phyloP scores from a whole-genome alignment of 2,888 invertebrate genomes.

The Lycia hirtaria region DNA sequence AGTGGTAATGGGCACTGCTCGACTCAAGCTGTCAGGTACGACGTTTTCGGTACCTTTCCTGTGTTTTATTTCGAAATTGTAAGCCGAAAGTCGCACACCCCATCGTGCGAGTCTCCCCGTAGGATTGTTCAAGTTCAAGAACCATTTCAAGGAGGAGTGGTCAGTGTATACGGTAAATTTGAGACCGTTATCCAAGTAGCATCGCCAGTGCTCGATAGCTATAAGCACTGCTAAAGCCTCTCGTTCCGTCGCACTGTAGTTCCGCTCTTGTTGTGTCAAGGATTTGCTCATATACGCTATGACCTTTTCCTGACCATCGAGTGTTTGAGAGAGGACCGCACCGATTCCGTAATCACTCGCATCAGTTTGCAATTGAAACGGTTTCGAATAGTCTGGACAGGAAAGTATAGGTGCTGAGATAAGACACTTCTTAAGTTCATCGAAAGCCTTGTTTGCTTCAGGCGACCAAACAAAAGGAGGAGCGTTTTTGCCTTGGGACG shows the following conservation, averaged over 20 bases:
- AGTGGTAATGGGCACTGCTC: neutral
- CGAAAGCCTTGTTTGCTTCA: constrained; percentile 41
- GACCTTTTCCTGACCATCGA: constrained; percentile 3
- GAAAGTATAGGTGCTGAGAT: no score
- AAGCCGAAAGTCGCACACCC: constrained; percentile 19
- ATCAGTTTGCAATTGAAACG: constrained; percentile 32
- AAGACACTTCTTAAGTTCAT: no score
- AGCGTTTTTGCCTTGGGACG: constrained; percentile 36
- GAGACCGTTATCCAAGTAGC: constrained; percentile 19
- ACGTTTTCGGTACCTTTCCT: constrained; percentile 11
- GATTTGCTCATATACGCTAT: constrained; percentile 15
- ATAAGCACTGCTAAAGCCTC: constrained; percentile 42
- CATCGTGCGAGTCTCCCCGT: constrained; percentile 22
- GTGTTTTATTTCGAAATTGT: no score
- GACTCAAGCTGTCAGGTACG: no score
- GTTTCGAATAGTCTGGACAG: constrained; percentile 31
- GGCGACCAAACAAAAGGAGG: constrained; percentile 42
- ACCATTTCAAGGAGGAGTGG: no score
- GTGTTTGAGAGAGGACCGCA: neutral
- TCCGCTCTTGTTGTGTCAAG: neutral
- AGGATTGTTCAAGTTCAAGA: neutral
- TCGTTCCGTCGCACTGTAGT: constrained; percentile 35
- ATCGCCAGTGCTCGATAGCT: no score
- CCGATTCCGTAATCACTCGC: constrained; percentile 9
- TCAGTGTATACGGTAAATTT: constrained; percentile 15